Base-by-base conservation (phyloP, 2,113 vertebrate species). In the Bungarus multicinctus region DNA sequence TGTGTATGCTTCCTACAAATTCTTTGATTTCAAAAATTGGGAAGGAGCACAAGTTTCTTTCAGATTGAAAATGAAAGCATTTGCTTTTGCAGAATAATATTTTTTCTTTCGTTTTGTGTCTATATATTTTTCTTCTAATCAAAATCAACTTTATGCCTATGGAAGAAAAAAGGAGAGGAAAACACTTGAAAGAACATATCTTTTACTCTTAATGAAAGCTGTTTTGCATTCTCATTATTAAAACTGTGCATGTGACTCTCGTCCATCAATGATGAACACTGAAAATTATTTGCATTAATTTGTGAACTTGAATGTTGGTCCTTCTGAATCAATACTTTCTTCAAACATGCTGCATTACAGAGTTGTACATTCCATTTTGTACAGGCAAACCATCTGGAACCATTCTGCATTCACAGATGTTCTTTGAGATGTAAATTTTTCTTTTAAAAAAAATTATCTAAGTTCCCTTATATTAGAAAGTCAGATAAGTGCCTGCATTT, bases 241-340 rank as follows among this genome's bases (percentile, higher is more conserved):
- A 94, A 92, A 95, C 3, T 93, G 85, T 81, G 88, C 91, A 93
- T 87, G 85, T 86, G 91, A 94, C 60, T 92, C 94, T 93, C 85
- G 88, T 74, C 89, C 60, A 91, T 89, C 92, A 93, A 87, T 93
- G 95, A 95, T 89, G 27, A 95, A 39, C 39, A 64, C 95, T 94
- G 55, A 87, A 93, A 93, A 90, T 87, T 92, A 93, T 86, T 89
- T 74, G 90, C 93, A 87, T 89, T 93, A 50, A 20, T 85, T 57
- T 96, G 93, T 95, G 95, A 96, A 93, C 92, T 64, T 69, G 88
- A 94, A 60, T 93, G 89, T 85, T 95, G 95, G 93, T 85, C 94
- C 94, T 95, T 0, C 0, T 74, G 52, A 3, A 3, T 52, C 81
- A 81, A 58, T 94, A 96, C 90, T 18, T 54, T 91, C 94, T 30